phyloP scores from a whole-genome alignment of 2,888 invertebrate species.

The Leucoptera coffeella region DNA sequence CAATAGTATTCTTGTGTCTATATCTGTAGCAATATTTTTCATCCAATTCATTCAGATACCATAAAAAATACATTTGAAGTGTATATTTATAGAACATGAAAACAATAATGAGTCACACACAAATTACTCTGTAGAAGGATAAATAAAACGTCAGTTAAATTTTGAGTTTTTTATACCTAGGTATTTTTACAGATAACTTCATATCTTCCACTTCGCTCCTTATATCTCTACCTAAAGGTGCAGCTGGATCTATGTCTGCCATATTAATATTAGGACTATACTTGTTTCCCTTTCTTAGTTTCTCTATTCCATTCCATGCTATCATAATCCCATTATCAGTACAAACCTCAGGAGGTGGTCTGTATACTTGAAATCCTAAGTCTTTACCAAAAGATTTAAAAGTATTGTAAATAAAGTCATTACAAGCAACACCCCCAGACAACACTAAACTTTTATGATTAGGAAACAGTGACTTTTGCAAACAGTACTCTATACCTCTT shows the following conservation, averaged over 20 bases:
- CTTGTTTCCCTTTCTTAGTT: constrained; percentile 40
- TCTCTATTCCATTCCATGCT: constrained; percentile 96
- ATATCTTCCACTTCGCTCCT: constrained; percentile 48
- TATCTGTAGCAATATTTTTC: no score
- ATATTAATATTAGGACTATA: constrained; percentile 45
- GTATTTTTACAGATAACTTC: constrained; percentile 34
- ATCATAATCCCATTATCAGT: constrained; percentile 99
- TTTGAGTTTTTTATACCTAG: no score
- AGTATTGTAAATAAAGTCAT: constrained; percentile 69
- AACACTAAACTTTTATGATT: constrained; percentile 63
- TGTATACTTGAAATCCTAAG: constrained; percentile 58
- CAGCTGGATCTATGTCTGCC: constrained; percentile 53
- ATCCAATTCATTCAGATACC: no score
- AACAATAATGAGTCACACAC: no score
- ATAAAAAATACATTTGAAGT: no score
- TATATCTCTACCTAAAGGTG: constrained; percentile 58
- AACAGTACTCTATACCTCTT: constrained; percentile 72
- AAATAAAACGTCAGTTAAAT: no score
- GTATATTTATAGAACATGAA: no score
- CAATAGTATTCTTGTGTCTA: no score
- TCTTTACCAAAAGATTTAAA: constrained; percentile 62
- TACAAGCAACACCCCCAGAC: constrained; percentile 96
- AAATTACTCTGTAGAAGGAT: no score
- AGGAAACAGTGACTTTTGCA: constrained; percentile 56
- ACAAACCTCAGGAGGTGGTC: constrained; percentile 81